phyloP scores from a whole-genome alignment of 2,797 vertebrate genomes.

The Sarcophilus harrisii region DNA sequence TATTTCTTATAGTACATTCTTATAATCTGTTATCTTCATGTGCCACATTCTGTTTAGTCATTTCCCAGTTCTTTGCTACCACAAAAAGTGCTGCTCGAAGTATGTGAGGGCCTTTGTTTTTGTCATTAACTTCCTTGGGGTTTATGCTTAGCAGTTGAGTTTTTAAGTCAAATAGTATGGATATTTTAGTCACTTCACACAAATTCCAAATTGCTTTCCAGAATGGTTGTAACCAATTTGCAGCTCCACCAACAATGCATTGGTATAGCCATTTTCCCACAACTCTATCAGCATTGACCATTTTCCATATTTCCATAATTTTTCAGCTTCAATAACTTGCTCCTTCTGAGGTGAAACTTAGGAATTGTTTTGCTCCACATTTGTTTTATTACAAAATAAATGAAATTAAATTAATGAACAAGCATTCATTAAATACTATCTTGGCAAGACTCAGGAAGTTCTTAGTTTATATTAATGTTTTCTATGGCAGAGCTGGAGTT shows the following conservation, averaged over 20 bases:
- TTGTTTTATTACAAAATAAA: not conserved
- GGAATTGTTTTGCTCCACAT: not conserved
- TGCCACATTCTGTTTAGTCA: not conserved
- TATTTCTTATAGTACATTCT: not conserved
- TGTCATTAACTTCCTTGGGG: too few relatives aligned
- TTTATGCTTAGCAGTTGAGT: too few relatives aligned
- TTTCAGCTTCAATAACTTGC: not conserved
- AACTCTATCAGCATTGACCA: not conserved
- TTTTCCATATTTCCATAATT: not conserved
- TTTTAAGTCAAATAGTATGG: too few relatives aligned
- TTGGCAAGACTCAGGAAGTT: not conserved
- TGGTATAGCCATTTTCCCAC: not conserved
- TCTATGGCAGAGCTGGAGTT: not conserved
- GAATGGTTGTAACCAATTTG: not conserved
- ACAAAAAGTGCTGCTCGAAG: not conserved
- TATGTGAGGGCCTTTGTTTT: too few relatives aligned
- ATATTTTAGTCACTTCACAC: too few relatives aligned
- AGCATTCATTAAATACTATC: not conserved
- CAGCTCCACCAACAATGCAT: not conserved
- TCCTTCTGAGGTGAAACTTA: not conserved
- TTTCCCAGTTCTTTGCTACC: not conserved
- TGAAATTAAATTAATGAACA: not conserved
- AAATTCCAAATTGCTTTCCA: too few relatives aligned
- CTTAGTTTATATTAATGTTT: not conserved
- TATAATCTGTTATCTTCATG: not conserved